A percentile compares a stretch with the other conserved stretches of the same genome.
These are phyloP conservation scores for Drosophila sp. DNA, from an alignment of 1,140 invertebrate species.

Conservation along the genomic window DNA sequence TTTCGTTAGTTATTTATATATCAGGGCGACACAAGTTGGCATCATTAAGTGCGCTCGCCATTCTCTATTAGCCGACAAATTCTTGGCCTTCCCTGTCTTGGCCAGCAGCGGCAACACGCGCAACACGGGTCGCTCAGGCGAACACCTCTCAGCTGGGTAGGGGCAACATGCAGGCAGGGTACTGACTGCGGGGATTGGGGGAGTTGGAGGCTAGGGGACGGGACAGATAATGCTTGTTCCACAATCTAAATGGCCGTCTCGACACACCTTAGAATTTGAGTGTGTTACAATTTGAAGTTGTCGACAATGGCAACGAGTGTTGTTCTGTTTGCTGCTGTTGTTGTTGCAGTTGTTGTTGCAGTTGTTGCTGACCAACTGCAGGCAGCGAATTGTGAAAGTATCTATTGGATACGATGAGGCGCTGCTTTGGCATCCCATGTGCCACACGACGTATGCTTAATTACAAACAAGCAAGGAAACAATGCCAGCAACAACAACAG, in stretches of 20 bases:
- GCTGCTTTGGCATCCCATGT: slow-evolving; percentile 70
- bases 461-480: slow-evolving; percentile 76
- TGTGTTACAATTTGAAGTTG: slow-evolving; percentile 83
- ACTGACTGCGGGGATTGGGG: neutral
- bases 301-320: slow-evolving; percentile 72
- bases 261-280: slow-evolving; percentile 81
- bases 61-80: slow-evolving; percentile 83
- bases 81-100: slow-evolving; percentile 80
- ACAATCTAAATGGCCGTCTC: slow-evolving; percentile 82
- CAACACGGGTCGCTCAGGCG: slow-evolving; percentile 19
- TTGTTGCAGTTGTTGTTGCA: slow-evolving; percentile 25
- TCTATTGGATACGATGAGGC: slow-evolving; percentile 59
- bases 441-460: slow-evolving; percentile 82
- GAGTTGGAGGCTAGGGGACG: neutral
- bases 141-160: slow-evolving; percentile 36
- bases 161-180: neutral
- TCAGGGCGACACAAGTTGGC: slow-evolving; percentile 74
- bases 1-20: slow-evolving; percentile 45
- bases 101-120: slow-evolving; percentile 46
- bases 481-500: slow-evolving; percentile 46
- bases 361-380: slow-evolving; percentile 69
- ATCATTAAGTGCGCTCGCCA: slow-evolving; percentile 81
- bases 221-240: slow-evolving; percentile 75
- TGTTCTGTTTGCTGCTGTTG: slow-evolving; percentile 48
- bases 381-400: slow-evolving; percentile 78